Base-by-base conservation (phyloP, 2,888 invertebrate genomes). In the Himalopsyche tibetana region DNA sequence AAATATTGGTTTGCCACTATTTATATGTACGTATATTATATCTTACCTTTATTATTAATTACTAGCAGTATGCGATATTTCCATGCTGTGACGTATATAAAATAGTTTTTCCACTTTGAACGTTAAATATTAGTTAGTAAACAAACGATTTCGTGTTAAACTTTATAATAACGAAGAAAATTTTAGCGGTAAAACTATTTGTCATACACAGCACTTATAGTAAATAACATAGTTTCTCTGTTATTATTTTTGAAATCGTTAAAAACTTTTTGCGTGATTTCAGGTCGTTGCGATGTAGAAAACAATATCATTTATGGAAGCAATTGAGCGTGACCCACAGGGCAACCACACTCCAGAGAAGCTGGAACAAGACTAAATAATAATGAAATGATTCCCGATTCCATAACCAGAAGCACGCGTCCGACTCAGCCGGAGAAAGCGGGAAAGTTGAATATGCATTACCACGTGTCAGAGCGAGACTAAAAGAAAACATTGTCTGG, bases 321-420 rank as follows among this genome's bases (percentile, higher is more conserved):
- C 74, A 74, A 74, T 74, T 28, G 36, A 74, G 38, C 38, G 74
- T 74, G 12, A 36, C 12, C 74, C 74, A 74, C 3, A 12, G 17
- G 40, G 82, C 86, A 55, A 84, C 86, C 87, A 79, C 87, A 81
- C 84, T 80, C 84, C 85, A 69, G 79, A 40, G 84, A 85, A 74
- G 87, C 84, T 85, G 84, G 82, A 82, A 84, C 82, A 85, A 81
- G 83, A 88, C 88, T 88, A 87, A 88, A 86, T 82, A 82, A 69
- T 74, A 36, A 85, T 80, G 85, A 80, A 82, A 82, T 82, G 45
- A 84, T n/a, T 86, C 86, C 86, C 86, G 80, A 81, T 82, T 69
- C 83, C 74, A 51, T 42, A 84, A 45, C 55, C 56, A 55, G 12
- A n/a, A 82, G 55, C 82, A 38, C 38, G 55, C 55, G 82, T 55